Evolutionary conservation across 2,888 invertebrate genomes (phyloP), one percentile per base, ranked within the genome.

Genomic region (Exephanes ischioxanthus): DNA sequence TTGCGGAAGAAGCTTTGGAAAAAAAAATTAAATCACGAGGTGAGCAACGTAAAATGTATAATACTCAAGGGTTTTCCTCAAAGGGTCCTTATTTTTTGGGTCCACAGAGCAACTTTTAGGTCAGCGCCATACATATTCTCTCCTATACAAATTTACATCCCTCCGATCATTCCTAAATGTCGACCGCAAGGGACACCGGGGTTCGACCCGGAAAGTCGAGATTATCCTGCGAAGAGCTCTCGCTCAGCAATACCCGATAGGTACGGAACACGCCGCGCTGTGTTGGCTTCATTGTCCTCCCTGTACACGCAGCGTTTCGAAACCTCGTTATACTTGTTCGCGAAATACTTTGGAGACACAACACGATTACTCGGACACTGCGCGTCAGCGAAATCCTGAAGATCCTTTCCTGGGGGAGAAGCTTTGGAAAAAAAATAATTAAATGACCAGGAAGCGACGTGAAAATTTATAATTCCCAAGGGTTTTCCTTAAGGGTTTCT

Each of bases 241-340:
- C 88, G 88, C 86, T 88, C 88, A 87, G 88, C 89, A 87, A 70
- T 75, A 75, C 83, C 48, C 41, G 66, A 71, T 55, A 26, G 26
- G 53, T 67, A 66, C 68, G 61, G 73, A 9, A 41, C 79, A 78
- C 55, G 85, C 9, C 9, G 33, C 51, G 45, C 70, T 37, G 48
- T 67, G 53, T 67, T 63, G 67, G 45, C 70, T 37, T 53, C 66
- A 75, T 68, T 67, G 55, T 78, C 14, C 58, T n/a, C 58, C 66
- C 55, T 11, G 73, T 82, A 68, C 67, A 55, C 66, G 55, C 81
- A 81, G 72, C 22, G 61, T 26, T 61, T 30, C 11, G 11, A 55
- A 19, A 7, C 55, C 55, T 55, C 55, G 22, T 55, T 55, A 55
- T 22, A 61, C 61, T 61, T 26, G n/a, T 61, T 61, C 11, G 30